Evolutionary conservation across 2,797 vertebrate genomes (phyloP).

Genomic region (Triplophysa bombifrons): DNA sequence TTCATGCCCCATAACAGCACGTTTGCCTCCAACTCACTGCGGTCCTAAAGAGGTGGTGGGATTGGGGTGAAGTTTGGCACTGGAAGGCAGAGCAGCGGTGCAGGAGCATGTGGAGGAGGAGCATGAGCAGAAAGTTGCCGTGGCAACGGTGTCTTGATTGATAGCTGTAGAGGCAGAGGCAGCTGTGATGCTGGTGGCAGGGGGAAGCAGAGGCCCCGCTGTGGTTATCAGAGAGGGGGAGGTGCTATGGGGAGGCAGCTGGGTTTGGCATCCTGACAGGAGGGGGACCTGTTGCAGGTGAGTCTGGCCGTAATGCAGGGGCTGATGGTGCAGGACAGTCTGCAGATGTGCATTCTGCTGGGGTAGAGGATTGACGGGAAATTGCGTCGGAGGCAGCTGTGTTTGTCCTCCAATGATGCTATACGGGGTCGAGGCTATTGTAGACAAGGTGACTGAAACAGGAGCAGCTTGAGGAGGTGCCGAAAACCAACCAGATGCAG

Average conservation of each 20-base stretch:
- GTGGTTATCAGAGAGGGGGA: constrained; percentile 68
- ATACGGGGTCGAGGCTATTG: constrained; percentile 64
- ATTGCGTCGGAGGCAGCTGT: constrained; percentile 59
- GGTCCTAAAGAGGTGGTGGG: constrained; percentile 76
- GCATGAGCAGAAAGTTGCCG: constrained; percentile 67
- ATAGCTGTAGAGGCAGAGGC: constrained; percentile 53
- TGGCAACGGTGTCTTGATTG: constrained; percentile 60
- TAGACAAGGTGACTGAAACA: constrained; percentile 62
- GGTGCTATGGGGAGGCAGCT: constrained; percentile 60
- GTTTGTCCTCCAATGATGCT: constrained; percentile 65
- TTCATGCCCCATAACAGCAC: constrained; percentile 51
- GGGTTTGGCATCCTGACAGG: constrained; percentile 61
- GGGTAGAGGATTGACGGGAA: constrained; percentile 48
- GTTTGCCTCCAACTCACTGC: constrained; percentile 65
- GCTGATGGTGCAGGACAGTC: constrained; percentile 66
- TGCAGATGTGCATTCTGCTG: constrained; percentile 65
- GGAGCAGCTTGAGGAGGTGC: constrained; percentile 63
- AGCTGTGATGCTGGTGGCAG: constrained; percentile 60
- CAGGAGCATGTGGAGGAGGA: constrained; percentile 74
- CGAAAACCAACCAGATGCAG: constrained; percentile 74
- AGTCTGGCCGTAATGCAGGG: constrained; percentile 70
- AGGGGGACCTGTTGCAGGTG: constrained; percentile 64
- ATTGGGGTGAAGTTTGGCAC: constrained; percentile 79
- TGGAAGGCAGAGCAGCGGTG: constrained; percentile 80
- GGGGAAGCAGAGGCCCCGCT: constrained; percentile 52